phyloP scores from a whole-genome alignment of 2,797 vertebrate genomes.

The Pipistrellus kuhlii region DNA sequence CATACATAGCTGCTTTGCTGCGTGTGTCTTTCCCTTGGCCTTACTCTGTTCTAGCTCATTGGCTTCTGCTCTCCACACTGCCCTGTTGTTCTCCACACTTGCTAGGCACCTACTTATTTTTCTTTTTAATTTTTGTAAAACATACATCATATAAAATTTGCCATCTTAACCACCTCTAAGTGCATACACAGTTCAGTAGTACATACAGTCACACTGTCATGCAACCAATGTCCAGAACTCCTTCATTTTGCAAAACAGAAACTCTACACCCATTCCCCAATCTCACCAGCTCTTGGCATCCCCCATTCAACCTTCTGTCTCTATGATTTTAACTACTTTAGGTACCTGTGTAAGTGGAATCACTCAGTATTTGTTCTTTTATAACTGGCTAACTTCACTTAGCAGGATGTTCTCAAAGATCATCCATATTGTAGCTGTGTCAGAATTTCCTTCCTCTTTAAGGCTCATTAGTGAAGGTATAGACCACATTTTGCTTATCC shows the following conservation, averaged over 20 bases:
- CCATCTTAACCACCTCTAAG: background rate
- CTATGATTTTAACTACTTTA: background rate
- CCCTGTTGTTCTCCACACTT: background rate
- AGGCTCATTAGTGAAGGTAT: background rate
- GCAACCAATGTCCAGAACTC: background rate
- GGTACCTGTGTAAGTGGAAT: background rate
- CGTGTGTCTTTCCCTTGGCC: too few relatives aligned
- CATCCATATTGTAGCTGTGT: background rate
- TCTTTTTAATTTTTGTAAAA: background rate
- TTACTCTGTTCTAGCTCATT: background rate
- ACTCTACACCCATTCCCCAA: background rate
- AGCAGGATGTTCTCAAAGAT: background rate
- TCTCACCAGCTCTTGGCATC: background rate
- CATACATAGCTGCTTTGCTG: accelerated
- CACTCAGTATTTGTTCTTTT: background rate
- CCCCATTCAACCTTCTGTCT: background rate
- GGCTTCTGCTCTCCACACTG: background rate
- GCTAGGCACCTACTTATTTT: background rate
- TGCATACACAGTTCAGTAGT: background rate
- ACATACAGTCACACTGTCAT: accelerated
- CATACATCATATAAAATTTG: background rate
- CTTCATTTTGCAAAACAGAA: background rate
- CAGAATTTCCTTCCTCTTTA: background rate
- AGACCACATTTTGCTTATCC: background rate
- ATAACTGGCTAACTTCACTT: background rate